Evolutionary conservation across 2,113 vertebrate species (phyloP).

Genomic region (Natator depressus): DNA sequence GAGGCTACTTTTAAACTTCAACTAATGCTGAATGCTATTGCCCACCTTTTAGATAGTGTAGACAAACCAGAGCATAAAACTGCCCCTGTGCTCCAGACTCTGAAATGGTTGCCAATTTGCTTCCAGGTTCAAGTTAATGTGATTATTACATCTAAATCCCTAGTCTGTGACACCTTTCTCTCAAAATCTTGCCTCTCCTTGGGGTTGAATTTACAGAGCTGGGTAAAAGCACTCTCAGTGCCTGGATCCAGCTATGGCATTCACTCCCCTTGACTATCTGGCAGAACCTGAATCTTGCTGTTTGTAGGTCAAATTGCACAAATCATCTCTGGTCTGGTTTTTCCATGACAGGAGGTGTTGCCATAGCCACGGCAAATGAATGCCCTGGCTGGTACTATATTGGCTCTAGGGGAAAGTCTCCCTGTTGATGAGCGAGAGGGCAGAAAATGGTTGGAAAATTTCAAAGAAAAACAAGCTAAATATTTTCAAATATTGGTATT

Average conservation of each 20-base stretch:
- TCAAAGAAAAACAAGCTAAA: not conserved
- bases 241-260: not conserved
- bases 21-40: conserved; percentile 32
- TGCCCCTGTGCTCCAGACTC: not conserved
- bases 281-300: not conserved
- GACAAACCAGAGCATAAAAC: not conserved
- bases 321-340: not conserved
- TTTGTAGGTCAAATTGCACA: not conserved
- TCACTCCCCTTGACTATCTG: not conserved
- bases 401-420: not conserved
- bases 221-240: not conserved
- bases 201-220: not conserved
- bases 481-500: fast-evolving
- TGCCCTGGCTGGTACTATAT: not conserved
- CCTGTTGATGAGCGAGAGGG: not conserved
- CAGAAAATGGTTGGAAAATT: not conserved
- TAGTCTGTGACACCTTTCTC: not conserved
- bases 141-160: not conserved
- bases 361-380: not conserved
- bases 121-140: not conserved
- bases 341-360: not conserved
- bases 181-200: not conserved
- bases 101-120: conserved; percentile 16
- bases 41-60: not conserved
- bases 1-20: conserved; percentile 24